Evolutionary conservation across 2,888 invertebrate genomes (phyloP).

Genomic region (Calliopum simillimum): DNA sequence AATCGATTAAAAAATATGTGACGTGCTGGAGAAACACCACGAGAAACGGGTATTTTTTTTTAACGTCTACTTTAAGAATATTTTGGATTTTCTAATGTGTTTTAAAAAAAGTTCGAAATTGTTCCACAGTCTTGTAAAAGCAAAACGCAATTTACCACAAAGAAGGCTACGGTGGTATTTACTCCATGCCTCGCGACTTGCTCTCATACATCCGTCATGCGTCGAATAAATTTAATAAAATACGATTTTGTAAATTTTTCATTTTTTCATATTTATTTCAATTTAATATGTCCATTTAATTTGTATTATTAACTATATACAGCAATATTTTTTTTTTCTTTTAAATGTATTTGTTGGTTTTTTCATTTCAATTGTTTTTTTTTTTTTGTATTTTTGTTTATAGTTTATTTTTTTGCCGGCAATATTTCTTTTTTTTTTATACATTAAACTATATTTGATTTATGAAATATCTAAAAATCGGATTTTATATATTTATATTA

Average conservation of each 20-base stretch:
- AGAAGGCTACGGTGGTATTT: no score
- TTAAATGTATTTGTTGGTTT: constrained; percentile 2
- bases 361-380: constrained; percentile 5
- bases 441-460: constrained; percentile 21
- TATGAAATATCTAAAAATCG: constrained; percentile 26
- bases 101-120: no score
- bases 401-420: not conserved
- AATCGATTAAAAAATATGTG: no score
- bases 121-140: no score
- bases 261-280: constrained; percentile 33
- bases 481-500: constrained; percentile 15
- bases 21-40: no score
- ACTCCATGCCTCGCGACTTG: no score
- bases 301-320: constrained; percentile 33
- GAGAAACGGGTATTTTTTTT: no score
- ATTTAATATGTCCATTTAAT: constrained; percentile 34
- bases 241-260: not conserved
- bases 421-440: constrained; percentile 8
- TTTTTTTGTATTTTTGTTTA: not conserved
- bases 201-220: no score
- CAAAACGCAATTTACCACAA: no score
- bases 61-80: no score
- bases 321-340: not conserved
- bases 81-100: no score
- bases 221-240: no score